Percentiles rank a stretch among this genome's conserved stretches.
phyloP scores from a whole-genome alignment of 2,797 vertebrate species.

The Bryconaethiops microstoma region DNA sequence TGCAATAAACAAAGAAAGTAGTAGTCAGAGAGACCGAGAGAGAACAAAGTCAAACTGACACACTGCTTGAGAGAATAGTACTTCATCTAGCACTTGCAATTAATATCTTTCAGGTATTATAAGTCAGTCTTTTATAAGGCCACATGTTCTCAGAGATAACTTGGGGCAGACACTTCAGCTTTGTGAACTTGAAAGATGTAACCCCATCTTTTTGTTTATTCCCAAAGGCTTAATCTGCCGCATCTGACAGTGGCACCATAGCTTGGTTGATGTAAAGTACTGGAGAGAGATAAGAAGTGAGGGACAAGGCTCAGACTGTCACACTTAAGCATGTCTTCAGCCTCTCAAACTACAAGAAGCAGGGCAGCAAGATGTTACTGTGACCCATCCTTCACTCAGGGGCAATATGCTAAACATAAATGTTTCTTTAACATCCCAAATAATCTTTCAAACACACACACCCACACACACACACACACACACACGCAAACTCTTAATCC shows the following conservation, averaged over 20 bases:
- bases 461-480: too few species aligned
- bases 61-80: slow-evolving; percentile 22
- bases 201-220: slow-evolving; percentile 24
- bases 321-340: slow-evolving; percentile 32
- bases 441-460: too few species aligned
- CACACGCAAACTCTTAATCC: too few species aligned
- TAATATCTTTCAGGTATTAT: slow-evolving; percentile 47
- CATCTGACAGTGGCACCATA: slow-evolving; percentile 16
- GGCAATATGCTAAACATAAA: too few species aligned
- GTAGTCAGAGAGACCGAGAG: slow-evolving; percentile 1
- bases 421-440: too few species aligned
- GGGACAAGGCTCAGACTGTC: slow-evolving; percentile 23
- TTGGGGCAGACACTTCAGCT: slow-evolving; percentile 3
- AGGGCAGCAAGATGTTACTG: too few species aligned
- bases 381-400: too few species aligned
- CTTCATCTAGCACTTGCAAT: slow-evolving; percentile 42
- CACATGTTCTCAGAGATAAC: slow-evolving; percentile 15
- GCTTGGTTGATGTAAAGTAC: background rate
- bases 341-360: background rate
- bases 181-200: background rate
- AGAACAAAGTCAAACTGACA: background rate
- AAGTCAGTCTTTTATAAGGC: slow-evolving; percentile 23
- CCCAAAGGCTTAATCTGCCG: slow-evolving; percentile 1
- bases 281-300: slow-evolving; percentile 19
- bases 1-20: background rate